Conservation (phyloP, 1,140 invertebrate species). For the Drosophila novamexicana region DNA sequence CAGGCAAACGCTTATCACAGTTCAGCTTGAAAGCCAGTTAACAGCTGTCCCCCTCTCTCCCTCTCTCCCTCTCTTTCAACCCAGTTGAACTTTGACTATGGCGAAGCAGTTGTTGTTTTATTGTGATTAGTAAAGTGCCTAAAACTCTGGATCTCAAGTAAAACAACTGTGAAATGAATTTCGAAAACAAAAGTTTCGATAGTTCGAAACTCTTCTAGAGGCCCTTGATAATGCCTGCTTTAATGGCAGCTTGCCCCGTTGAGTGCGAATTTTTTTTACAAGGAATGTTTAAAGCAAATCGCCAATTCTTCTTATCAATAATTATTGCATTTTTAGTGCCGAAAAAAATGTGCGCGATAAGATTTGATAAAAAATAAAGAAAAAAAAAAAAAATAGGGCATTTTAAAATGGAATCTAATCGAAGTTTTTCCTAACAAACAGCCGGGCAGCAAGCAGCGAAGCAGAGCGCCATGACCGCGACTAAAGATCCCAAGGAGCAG, state of each 20-base stretch:
- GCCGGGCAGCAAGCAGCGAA: slow-evolving; percentile 10
- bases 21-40: slow-evolving; percentile 20
- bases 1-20: slow-evolving; percentile 29
- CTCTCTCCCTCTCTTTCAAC: slow-evolving; percentile 12
- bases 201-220: slow-evolving; percentile 9
- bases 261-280: slow-evolving; percentile 2
- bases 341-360: slow-evolving; percentile 14
- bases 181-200: slow-evolving; percentile 12
- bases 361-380: slow-evolving; percentile 1
- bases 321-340: slow-evolving; percentile 28
- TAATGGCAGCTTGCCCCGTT: not conserved
- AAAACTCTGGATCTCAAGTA: not conserved
- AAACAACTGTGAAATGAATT: slow-evolving; percentile 13
- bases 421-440: slow-evolving; percentile 14
- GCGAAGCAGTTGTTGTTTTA: slow-evolving; percentile 6
- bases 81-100: slow-evolving; percentile 53
- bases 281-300: slow-evolving; percentile 15
- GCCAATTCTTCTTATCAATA: slow-evolving; percentile 32
- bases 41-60: not conserved
- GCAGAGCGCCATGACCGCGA: slow-evolving; percentile 56
- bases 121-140: slow-evolving; percentile 7
- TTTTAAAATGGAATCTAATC: slow-evolving; percentile 26
- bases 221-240: slow-evolving; percentile 10
- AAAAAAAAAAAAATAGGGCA: not conserved
- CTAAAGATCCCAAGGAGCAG: slow-evolving; percentile 66